A percentile compares a stretch with the other conserved stretches of the same genome.
phyloP scores from a whole-genome alignment of 2,797 vertebrate species.

The Gallinago solitaria region DNA sequence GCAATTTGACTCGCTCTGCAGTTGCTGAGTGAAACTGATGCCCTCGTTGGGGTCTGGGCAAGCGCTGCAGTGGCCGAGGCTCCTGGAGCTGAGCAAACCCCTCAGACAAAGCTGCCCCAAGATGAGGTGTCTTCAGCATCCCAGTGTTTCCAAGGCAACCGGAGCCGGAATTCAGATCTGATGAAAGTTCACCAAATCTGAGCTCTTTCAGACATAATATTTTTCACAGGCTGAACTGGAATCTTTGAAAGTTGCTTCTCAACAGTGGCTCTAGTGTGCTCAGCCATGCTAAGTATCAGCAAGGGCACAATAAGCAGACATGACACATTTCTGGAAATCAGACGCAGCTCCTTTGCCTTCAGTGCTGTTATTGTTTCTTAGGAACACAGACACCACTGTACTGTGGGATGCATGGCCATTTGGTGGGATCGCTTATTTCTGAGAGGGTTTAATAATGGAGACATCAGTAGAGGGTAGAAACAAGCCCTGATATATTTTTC shows the following conservation, averaged over 20 bases:
- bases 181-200: neutral
- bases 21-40: neutral
- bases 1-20: neutral
- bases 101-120: neutral
- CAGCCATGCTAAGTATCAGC: neutral
- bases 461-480: neutral
- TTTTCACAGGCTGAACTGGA: neutral
- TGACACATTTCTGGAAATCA: neutral
- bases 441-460: neutral
- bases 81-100: fast-evolving
- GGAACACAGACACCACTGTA: conserved; percentile 15
- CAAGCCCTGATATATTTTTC: neutral
- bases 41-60: fast-evolving
- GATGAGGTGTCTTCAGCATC: conserved; percentile 1
- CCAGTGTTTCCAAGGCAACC: conserved; percentile 14
- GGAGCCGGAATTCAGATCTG: neutral
- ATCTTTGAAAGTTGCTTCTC: neutral
- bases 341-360: conserved; percentile 26
- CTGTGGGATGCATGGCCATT: neutral
- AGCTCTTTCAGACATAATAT: conserved; percentile 15
- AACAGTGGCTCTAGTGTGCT: neutral
- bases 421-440: neutral
- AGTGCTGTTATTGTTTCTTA: conserved; percentile 4
- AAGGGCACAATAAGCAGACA: conserved; percentile 7
- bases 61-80: neutral